These are phyloP conservation scores for Urocitellus parryii DNA, from an alignment of 2,113 vertebrate species.

Conservation along the genomic window DNA sequence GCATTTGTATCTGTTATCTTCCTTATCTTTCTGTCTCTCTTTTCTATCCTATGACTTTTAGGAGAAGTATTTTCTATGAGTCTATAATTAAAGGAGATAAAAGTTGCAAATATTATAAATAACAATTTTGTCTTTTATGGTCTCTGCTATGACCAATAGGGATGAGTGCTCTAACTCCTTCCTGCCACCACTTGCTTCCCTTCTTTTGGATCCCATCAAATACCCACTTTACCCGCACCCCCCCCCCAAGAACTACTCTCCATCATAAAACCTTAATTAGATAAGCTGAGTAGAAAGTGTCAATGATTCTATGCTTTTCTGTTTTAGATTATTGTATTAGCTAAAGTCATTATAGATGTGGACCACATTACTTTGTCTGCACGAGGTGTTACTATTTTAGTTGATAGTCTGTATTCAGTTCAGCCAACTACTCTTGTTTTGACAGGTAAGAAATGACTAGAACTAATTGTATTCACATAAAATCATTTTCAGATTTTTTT, in stretches of 20 bases:
- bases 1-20: not conserved
- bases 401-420: slow-evolving; percentile 84
- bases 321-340: slow-evolving; percentile 87
- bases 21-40: not conserved
- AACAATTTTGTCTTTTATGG: not conserved
- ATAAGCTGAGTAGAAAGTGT: not conserved
- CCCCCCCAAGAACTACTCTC: not conserved
- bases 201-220: not conserved
- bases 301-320: slow-evolving; percentile 28
- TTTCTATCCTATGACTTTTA: not conserved
- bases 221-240: not conserved
- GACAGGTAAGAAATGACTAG: slow-evolving; percentile 83
- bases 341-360: slow-evolving; percentile 86
- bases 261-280: not conserved
- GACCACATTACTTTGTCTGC: slow-evolving; percentile 87
- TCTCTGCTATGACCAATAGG: not conserved
- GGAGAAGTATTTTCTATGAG: not conserved
- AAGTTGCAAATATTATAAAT: not conserved
- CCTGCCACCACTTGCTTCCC: not conserved
- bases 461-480: not conserved
- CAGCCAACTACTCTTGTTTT: slow-evolving; percentile 80
- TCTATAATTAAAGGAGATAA: not conserved
- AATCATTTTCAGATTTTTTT: not conserved
- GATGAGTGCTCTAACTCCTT: not conserved
- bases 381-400: slow-evolving; percentile 87